These are phyloP conservation scores for Harmothoe impar DNA, from an alignment of 2,888 invertebrate genomes.

Conservation along the genomic window DNA sequence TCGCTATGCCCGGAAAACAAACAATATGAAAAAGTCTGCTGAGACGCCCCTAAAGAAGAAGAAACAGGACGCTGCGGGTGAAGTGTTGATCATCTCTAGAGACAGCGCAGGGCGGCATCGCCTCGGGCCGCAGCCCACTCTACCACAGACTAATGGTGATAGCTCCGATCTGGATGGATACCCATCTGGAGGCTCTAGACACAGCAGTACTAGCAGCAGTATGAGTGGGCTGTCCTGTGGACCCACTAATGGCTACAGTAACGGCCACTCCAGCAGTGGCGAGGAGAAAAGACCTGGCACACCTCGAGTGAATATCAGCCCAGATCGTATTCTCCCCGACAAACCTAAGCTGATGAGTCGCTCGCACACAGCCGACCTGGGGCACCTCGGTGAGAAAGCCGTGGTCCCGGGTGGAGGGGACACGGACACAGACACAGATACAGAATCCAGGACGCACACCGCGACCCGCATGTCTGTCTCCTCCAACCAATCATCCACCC, in stretches of 20 bases:
- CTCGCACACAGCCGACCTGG: conserved; percentile 52
- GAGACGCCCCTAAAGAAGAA: no score
- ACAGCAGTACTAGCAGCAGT: conserved; percentile 42
- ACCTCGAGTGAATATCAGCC: conserved; percentile 38
- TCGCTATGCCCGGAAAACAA: neutral
- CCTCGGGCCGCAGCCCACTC: neutral
- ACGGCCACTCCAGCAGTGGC: conserved; percentile 22
- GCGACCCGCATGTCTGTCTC: conserved; percentile 29
- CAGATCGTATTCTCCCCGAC: conserved; percentile 63
- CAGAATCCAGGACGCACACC: neutral
- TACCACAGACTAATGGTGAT: neutral
- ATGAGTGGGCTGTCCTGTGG: neutral
- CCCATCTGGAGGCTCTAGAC: conserved; percentile 33
- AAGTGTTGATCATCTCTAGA: conserved; percentile 49
- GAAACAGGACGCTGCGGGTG: neutral
- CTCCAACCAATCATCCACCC: conserved; percentile 48
- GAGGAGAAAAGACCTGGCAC: conserved; percentile 54
- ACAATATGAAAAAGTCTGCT: neutral
- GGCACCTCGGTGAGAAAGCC: neutral
- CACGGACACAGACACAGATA: conserved; percentile 24
- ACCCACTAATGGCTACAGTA: conserved; percentile 4
- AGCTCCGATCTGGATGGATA: neutral
- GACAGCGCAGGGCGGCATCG: conserved; percentile 44
- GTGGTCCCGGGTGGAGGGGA: neutral
- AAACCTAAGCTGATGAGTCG: conserved; percentile 63